Evolutionary conservation across 2,888 invertebrate genomes (phyloP).

Genomic region (Heliconius cydno): DNA sequence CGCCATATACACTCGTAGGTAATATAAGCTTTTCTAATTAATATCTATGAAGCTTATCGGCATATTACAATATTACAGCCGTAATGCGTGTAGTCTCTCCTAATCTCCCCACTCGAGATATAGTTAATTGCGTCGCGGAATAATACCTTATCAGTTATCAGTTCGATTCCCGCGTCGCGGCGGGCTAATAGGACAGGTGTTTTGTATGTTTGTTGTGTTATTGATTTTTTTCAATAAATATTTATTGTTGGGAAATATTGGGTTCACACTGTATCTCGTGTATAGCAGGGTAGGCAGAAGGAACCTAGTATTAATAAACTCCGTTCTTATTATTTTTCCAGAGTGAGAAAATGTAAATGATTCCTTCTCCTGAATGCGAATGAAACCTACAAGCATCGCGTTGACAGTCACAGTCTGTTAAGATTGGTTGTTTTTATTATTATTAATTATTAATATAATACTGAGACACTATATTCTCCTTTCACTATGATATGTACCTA

Average conservation of each 20-base stretch:
- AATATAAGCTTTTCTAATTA: constrained; percentile 38
- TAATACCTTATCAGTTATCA: constrained; percentile 37
- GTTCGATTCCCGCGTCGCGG: constrained; percentile 9
- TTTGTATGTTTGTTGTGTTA: constrained; percentile 39
- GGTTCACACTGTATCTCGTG: neutral
- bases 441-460: too few species aligned
- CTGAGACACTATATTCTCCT: too few species aligned
- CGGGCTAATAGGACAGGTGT: constrained; percentile 32
- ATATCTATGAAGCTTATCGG: constrained; percentile 38
- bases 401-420: too few species aligned
- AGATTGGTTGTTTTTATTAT: too few species aligned
- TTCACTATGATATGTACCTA: too few species aligned
- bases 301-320: too few species aligned
- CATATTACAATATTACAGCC: constrained; percentile 50
- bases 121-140: constrained; percentile 41
- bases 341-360: neutral
- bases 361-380: too few species aligned
- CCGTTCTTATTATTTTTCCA: neutral
- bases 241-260: neutral
- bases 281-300: neutral
- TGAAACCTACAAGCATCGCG: too few species aligned
- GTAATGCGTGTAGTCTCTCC: constrained; percentile 51
- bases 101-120: constrained; percentile 44
- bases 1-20: neutral
- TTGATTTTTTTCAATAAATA: constrained; percentile 12